Evolutionary conservation across 2,888 invertebrate species (phyloP).

Genomic region (Volucella inanis): DNA sequence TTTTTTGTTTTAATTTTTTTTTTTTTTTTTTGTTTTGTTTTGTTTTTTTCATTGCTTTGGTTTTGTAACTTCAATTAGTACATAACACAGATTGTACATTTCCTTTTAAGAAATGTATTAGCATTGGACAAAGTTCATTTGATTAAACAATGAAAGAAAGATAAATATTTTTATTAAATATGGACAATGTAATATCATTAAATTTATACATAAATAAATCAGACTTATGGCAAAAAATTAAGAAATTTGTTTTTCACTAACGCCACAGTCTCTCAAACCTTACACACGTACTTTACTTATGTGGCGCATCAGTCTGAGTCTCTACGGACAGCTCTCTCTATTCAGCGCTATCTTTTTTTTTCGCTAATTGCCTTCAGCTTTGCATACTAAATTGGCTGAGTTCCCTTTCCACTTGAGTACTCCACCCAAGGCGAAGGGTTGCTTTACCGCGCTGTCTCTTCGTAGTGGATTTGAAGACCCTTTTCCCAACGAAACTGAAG

Average conservation of each 20-base stretch:
- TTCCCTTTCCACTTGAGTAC: too few relatives aligned
- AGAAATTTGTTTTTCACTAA: conserved; percentile 1
- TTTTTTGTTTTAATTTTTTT: conserved; percentile 31
- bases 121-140: conserved; percentile 68
- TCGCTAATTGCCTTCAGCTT: too few relatives aligned
- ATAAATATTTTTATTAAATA: conserved; percentile 74
- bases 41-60: conserved; percentile 19
- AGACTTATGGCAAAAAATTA: conserved; percentile 67
- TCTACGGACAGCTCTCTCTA: too few relatives aligned
- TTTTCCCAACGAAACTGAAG: too few relatives aligned
- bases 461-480: too few relatives aligned
- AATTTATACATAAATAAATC: conserved; percentile 75
- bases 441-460: too few relatives aligned
- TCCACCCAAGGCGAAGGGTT: too few relatives aligned
- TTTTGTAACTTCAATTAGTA: conserved; percentile 38
- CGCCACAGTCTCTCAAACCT: not conserved
- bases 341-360: too few relatives aligned
- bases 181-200: conserved; percentile 74
- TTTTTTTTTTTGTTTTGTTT: conserved; percentile 21
- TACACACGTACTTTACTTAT: too few relatives aligned
- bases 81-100: conserved; percentile 55
- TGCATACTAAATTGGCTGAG: too few relatives aligned
- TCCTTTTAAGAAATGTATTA: conserved; percentile 59
- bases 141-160: conserved; percentile 69
- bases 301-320: too few relatives aligned